A percentile compares a stretch with the other conserved stretches of the same genome.
Conservation (phyloP, 1,140 invertebrate genomes). For the Zaprionus gabonicus region DNA sequence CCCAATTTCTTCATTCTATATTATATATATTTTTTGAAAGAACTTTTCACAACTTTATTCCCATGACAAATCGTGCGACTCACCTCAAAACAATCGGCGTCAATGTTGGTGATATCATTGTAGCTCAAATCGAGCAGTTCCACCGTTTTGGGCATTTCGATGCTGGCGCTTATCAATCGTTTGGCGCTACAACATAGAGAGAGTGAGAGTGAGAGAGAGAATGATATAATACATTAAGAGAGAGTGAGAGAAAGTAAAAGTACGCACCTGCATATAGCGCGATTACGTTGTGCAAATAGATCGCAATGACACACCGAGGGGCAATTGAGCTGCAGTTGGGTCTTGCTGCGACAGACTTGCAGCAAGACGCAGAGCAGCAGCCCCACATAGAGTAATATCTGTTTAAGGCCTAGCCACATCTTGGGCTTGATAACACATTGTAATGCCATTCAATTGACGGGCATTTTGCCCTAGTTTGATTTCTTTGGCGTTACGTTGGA, state of each 20-base stretch:
- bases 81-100: conserved; percentile 75
- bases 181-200: conserved; percentile 55
- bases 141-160: conserved; percentile 73
- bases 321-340: conserved; percentile 63
- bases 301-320: conserved; percentile 76
- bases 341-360: conserved; percentile 70
- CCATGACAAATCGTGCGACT: conserved; percentile 23
- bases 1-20: background rate
- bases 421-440: conserved; percentile 69
- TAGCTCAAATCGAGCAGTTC: conserved; percentile 78
- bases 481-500: background rate
- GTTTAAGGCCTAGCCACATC: conserved; percentile 74
- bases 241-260: conserved; percentile 21
- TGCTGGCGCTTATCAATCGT: conserved; percentile 75
- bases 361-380: conserved; percentile 68
- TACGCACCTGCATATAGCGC: conserved; percentile 79
- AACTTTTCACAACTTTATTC: background rate
- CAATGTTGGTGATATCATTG: conserved; percentile 81
- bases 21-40: background rate
- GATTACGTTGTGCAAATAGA: conserved; percentile 66
- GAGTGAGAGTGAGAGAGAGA: conserved; percentile 8
- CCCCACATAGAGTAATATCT: conserved; percentile 73
- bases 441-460: conserved; percentile 57
- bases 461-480: conserved; percentile 38
- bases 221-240: background rate